A percentile compares a stretch with the other conserved stretches of the same genome.
phyloP scores from a whole-genome alignment of 35 echinoderm and acorn worm species.

The Eucidaris tribuloides region DNA sequence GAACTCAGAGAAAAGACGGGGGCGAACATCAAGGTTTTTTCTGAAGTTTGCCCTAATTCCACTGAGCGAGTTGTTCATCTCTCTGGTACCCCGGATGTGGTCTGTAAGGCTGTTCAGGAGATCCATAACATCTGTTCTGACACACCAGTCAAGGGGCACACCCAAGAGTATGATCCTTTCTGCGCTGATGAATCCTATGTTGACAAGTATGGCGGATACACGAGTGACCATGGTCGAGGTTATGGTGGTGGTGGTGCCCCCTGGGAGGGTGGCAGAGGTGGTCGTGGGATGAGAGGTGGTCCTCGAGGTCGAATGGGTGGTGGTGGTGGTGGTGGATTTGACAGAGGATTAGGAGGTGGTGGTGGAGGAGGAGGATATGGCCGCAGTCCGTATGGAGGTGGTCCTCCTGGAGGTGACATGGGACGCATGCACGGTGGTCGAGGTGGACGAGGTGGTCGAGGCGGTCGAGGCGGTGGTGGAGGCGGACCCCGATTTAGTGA shows the following conservation, averaged over 20 bases:
- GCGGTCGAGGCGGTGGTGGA: constrained; percentile 31
- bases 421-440: not conserved
- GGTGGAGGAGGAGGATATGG: not conserved
- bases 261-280: constrained; percentile 40
- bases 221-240: constrained; percentile 8
- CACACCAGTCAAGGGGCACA: constrained; percentile 81
- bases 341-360: constrained; percentile 21
- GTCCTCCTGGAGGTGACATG: constrained; percentile 3
- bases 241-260: constrained; percentile 31
- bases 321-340: constrained; percentile 4
- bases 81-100: constrained; percentile 42
- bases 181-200: constrained; percentile 19
- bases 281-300: not conserved
- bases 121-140: constrained; percentile 50
- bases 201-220: constrained; percentile 58
- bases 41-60: constrained; percentile 86
- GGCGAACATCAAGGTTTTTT: constrained; percentile 77
- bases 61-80: constrained; percentile 86
- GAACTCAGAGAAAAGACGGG: constrained; percentile 88
- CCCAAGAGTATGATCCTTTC: constrained; percentile 87
- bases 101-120: constrained; percentile 43
- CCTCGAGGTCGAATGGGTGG: constrained; percentile 23
- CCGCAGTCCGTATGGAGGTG: constrained; percentile 3
- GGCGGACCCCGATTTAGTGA: constrained; percentile 12
- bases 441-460: not conserved